Evolutionary conservation across 35 echinoderm and acorn worm genomes (phyloP).

Genomic region (Holothuria glaberrima): DNA sequence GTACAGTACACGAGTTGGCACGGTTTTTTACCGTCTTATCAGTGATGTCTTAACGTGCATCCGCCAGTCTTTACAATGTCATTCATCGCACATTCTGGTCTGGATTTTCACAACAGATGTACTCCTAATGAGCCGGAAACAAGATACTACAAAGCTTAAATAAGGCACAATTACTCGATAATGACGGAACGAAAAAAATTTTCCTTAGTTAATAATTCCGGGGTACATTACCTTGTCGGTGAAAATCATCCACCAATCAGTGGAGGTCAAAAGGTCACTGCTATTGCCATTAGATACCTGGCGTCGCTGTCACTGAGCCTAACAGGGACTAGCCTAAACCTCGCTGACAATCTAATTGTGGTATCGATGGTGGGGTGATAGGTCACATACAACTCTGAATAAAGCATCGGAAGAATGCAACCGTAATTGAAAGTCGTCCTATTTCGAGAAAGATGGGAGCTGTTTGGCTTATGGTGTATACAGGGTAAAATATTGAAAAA

Average conservation of each 20-base stretch:
- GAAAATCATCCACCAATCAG: neutral
- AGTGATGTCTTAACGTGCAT: neutral
- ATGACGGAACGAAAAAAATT: neutral
- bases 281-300: conserved; percentile 13
- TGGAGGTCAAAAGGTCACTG: conserved; percentile 39
- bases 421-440: conserved; percentile 19
- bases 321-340: neutral
- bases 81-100: conserved; percentile 6
- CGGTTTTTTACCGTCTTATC: too few relatives aligned
- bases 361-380: conserved; percentile 37
- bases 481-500: neutral
- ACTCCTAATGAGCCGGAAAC: conserved; percentile 34
- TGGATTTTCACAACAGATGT: conserved; percentile 17
- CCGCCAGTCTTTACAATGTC: neutral
- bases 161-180: conserved; percentile 49
- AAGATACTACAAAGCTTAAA: conserved; percentile 28
- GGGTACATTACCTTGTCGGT: conserved; percentile 25
- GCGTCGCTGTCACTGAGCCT: conserved; percentile 37
- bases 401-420: neutral
- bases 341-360: conserved; percentile 39
- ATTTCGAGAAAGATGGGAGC: neutral
- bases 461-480: neutral
- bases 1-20: too few relatives aligned
- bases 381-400: conserved; percentile 29
- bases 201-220: neutral